Evolutionary conservation across 2,797 vertebrate species (phyloP), one percentile per base, ranked within the genome.

Genomic region (Hippopotamyrus pictus): DNA sequence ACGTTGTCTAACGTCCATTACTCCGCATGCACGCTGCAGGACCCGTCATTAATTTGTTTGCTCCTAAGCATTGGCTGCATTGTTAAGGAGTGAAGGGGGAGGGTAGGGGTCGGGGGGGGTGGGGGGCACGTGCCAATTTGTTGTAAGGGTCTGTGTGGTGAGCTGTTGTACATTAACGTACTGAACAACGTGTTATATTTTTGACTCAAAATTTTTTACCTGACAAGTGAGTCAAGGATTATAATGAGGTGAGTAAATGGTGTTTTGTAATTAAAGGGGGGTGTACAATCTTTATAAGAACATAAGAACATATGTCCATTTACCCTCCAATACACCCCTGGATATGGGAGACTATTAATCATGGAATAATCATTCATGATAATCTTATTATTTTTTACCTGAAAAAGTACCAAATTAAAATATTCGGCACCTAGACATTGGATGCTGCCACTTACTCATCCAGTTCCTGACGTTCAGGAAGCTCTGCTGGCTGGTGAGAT

Each of bases 401-500:
- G 65, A 73, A 73, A 73, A 29, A 37, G 25, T 73, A 73, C 29
- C 25, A 73, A 65, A 29, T 69, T 29, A 69, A 37, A 33, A 25
- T 73, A 73, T 37, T 5, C 1, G 0, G 33, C 69, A 17, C 29
- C 33, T 17, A 73, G 33, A 87, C 37, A 3, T 44, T 8, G 41
- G 22, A 48, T n/a, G 62, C 4, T 86, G 83, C 11, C 33, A 97
- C 98, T 92, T 96, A 99, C 98, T 99, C 98, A 99, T 99, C 98
- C 98, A 99, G 93, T 97, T 99, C 84, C 98, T 96, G 95, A 99
- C 97, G 57, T 99, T 99, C 90, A 99, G 95, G 94, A 99, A 99
- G 93, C 98, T 99, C 96, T 99, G 98, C 90, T 99, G 98, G 94
- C 97, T 99, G 93, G 98, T 98, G 93, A 99, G 97, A 91, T 99